Evolutionary conservation across 2,888 invertebrate genomes (phyloP), one percentile per base, ranked within the genome.

Genomic region (Teleiodes luculella): DNA sequence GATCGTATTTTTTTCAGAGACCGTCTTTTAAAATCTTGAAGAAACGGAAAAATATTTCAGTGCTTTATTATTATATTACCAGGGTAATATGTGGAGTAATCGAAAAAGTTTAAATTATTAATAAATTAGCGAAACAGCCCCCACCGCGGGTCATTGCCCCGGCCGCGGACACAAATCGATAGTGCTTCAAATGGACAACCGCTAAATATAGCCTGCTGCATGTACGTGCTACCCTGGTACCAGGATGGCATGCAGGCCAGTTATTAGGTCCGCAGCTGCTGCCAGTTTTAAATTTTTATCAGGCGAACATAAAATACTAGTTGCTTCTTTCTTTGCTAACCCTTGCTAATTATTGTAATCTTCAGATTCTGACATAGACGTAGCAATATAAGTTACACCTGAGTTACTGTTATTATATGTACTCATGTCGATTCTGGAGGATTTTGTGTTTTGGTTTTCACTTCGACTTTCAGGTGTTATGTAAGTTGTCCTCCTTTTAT

Each of bases 101-200:
- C 73, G 66, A 70, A 74, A 41, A 74, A 76, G 75, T 66, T 72
- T 82, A 79, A 82, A 82, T 86, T 86, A 86, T 86, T 88, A 86
- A 86, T 86, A 86, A 86, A 87, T 88, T 87, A 86, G 82, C 83
- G 82, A 83, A 85, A 78, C 78, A 66, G 76, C 72, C 75, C 76
- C 65, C 78, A 72, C 65, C 70, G 67, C 76, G 76, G 87, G 86
- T 87, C 88, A 83, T 80, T 77, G 87, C 78, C 72, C 86, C 63
- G 76, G 66, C 72, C 77, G 81, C 80, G 84, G 71, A 74, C 78
- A 70, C 78, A 69, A 85, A 88, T 88, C 89, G 84, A 88, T 89
- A 87, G 78, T 83, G 83, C 85, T 84, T 82, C 79, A 79, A 86
- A 86, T 86, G 85, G 85, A 82, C 83, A 84, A 77, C 66, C 79